Conservation (phyloP, 2,888 invertebrate genomes). For the Limnephilus auricula region DNA sequence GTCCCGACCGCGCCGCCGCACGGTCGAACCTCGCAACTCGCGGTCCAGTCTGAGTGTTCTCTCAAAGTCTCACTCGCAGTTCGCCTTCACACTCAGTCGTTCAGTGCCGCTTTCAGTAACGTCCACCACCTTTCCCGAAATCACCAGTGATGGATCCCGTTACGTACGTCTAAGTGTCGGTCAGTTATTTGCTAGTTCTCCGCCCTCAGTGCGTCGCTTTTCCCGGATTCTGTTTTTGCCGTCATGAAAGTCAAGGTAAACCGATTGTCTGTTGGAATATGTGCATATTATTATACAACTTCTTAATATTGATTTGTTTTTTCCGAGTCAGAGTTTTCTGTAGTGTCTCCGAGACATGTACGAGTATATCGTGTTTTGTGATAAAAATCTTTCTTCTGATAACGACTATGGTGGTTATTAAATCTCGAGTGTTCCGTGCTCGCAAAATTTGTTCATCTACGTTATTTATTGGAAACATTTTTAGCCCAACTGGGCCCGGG, state of each 20-base stretch:
- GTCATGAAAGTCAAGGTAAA: slow-evolving; percentile 65
- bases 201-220: slow-evolving; percentile 57
- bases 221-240: slow-evolving; percentile 55
- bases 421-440: slow-evolving; percentile 23
- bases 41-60: not conserved
- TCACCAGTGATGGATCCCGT: not conserved
- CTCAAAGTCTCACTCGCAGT: not conserved
- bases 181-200: slow-evolving; percentile 65
- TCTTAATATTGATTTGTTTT: slow-evolving; percentile 26
- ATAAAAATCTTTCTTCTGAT: slow-evolving; percentile 28
- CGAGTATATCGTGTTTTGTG: slow-evolving; percentile 9
- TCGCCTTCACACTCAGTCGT: not conserved
- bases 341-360: not conserved
- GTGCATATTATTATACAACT: slow-evolving; percentile 43
- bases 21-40: slow-evolving; percentile 9
- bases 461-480: slow-evolving; percentile 31
- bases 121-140: not conserved
- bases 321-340: not conserved
- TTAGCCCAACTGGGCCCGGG: not conserved
- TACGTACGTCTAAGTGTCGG: slow-evolving; percentile 55
- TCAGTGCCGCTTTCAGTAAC: slow-evolving; percentile 63
- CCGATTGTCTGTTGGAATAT: slow-evolving; percentile 41
- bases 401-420: slow-evolving; percentile 6
- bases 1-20: slow-evolving; percentile 29
- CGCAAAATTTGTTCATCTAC: slow-evolving; percentile 23